Base-by-base conservation (phyloP, 2,888 invertebrate species). In the Pyrgus malvae region DNA sequence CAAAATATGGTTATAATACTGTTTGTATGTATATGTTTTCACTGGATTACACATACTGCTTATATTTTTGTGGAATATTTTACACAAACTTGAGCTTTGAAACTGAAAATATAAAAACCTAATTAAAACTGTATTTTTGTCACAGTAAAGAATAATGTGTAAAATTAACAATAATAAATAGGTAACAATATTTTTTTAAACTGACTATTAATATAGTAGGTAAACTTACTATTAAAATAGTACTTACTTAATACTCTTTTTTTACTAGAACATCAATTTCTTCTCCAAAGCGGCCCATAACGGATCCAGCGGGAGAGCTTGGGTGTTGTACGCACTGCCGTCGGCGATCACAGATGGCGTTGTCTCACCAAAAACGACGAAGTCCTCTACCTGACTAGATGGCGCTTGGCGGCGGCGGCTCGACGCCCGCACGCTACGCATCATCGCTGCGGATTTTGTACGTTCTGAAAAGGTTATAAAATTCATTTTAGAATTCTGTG, bases 221-320 rank as follows among this genome's bases (percentile, higher is more conserved):
- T 14, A 1, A 4, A 37, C 0, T 9, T 37, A 29, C 2, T 17
- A 8, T 19, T 17, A 17, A n/a, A n/a, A 9, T 6, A 14, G 2
- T 9, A 8, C 1, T 16, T 16, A 8, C 2, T 16, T 35, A 14
- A 8, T 8, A 8, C 16, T 3, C 17, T 6, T 7, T 9, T 37
- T 37, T 37, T 1, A 51, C 63, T 70, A 77, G 1, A 76, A 55
- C 69, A 78, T 68, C 0, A 88, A 63, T 60, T 85, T 87, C 38
- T 74, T 72, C 45, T 84, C 87, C 12, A 89, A 61, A 1, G 78
- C 84, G 0, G 84, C 84, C 88, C 88, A 89, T 1, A 62, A 54
- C 0, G 86, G 86, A 56, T 81, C 78, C 0, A 88, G 74, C 0
- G 76, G 76, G 66, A 58, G 6, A 55, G 46, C 5, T 11, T 42